A percentile compares a stretch with the other conserved stretches of the same genome.
Conservation (phyloP, 2,113 vertebrate species). For the Marcusenius ussheri region DNA sequence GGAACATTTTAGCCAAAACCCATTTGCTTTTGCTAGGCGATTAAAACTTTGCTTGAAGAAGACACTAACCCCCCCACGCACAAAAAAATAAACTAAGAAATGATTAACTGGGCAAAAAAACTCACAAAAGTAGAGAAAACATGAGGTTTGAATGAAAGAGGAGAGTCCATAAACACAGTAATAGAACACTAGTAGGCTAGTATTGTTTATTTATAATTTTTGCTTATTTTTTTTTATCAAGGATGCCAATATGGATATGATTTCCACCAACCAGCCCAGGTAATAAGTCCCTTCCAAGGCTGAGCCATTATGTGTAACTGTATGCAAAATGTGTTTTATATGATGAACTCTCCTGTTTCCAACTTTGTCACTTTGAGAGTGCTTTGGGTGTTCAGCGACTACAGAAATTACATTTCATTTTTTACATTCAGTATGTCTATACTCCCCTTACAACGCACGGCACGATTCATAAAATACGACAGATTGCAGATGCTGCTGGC, state of each 20-base stretch:
- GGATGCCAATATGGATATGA: background rate
- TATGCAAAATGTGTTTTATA: background rate
- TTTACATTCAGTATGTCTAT: background rate
- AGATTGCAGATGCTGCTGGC: background rate
- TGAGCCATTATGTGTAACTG: background rate
- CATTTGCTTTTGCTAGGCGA: background rate
- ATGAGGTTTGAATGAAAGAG: background rate
- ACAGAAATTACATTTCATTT: background rate
- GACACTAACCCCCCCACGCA: background rate
- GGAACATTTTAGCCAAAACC: background rate
- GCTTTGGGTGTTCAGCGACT: background rate
- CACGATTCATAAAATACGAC: background rate
- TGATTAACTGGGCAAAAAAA: background rate
- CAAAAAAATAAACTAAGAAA: background rate
- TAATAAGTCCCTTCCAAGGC: background rate
- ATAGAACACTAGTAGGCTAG: background rate
- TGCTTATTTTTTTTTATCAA: background rate
- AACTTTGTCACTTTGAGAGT: background rate
- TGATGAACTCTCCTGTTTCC: background rate
- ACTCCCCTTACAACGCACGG: background rate
- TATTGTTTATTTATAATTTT: background rate
- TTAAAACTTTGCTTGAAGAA: background rate
- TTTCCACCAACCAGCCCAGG: background rate
- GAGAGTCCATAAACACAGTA: background rate
- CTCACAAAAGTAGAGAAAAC: background rate